These are phyloP conservation scores for Oscheius sp. DNA, from an alignment of 2,888 invertebrate genomes.

Conservation along the genomic window DNA sequence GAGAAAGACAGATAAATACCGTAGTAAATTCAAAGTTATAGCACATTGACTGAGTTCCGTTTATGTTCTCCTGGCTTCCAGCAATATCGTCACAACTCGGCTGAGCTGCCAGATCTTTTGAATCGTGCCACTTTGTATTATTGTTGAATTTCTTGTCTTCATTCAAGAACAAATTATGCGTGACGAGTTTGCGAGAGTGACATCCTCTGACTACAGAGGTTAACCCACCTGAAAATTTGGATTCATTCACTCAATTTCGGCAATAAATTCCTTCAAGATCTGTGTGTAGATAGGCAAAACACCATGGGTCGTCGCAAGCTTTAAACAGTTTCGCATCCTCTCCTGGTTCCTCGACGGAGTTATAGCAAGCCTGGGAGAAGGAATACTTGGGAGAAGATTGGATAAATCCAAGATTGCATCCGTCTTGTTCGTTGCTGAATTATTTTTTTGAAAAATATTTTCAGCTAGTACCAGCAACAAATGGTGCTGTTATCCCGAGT, in stretches of 20 bases:
- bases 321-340: conserved; percentile 43
- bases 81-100: conserved; percentile 56
- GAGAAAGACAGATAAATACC: neutral
- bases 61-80: conserved; percentile 32
- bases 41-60: conserved; percentile 41
- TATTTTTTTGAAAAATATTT: too few species aligned
- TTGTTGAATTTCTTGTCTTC: conserved; percentile 56
- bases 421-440: too few species aligned
- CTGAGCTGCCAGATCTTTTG: conserved; percentile 41
- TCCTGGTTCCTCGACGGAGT: conserved; percentile 45
- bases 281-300: conserved; percentile 52
- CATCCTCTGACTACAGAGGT: conserved; percentile 53
- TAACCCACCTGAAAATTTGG: conserved; percentile 34
- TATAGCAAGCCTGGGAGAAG: conserved; percentile 43
- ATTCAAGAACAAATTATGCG: conserved; percentile 50
- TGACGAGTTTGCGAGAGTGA: conserved; percentile 53
- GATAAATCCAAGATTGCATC: conserved; percentile 53
- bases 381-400: conserved; percentile 37
- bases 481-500: conserved; percentile 41
- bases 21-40: conserved; percentile 36
- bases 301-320: conserved; percentile 60
- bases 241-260: neutral
- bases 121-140: conserved; percentile 53
- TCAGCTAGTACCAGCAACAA: too few species aligned
- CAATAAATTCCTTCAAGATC: conserved; percentile 44